A percentile compares a stretch with the other conserved stretches of the same genome.
These are phyloP conservation scores for Sturmia bella DNA, from an alignment of 2,888 invertebrate species.

Conservation along the genomic window DNA sequence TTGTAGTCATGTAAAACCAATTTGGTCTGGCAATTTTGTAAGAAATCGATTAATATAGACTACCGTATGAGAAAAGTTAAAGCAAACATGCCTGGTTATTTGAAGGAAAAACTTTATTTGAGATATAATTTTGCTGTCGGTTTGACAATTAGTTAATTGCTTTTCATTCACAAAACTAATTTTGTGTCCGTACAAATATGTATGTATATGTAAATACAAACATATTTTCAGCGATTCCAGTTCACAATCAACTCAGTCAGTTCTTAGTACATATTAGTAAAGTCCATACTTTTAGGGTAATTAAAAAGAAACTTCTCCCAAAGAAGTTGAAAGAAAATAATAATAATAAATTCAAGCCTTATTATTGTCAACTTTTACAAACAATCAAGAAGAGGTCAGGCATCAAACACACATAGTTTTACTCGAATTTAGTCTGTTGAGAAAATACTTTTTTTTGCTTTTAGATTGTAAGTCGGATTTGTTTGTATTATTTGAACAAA, in stretches of 20 bases:
- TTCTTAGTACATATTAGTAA: conserved; percentile 1
- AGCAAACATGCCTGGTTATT: conserved; percentile 1
- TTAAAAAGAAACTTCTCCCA: not conserved
- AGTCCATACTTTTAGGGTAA: not conserved
- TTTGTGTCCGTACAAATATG: not conserved
- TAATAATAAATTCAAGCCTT: not conserved
- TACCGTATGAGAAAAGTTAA: not conserved
- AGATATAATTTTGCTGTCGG: conserved; percentile 24
- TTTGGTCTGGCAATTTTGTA: not conserved
- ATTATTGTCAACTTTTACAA: not conserved
- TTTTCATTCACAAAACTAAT: conserved; percentile 23
- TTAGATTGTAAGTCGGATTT: too few relatives aligned
- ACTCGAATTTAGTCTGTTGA: too few relatives aligned
- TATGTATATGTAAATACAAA: too few relatives aligned
- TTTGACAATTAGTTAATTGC: conserved; percentile 60
- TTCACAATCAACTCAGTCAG: not conserved
- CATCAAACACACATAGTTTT: not conserved
- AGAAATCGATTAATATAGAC: not conserved
- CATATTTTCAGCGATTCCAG: not conserved
- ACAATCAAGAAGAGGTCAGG: not conserved
- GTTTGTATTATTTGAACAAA: too few relatives aligned
- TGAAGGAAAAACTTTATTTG: not conserved
- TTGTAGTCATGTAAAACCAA: not conserved
- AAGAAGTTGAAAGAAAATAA: not conserved
- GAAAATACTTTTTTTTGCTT: too few relatives aligned